Conservation (phyloP, 2,113 vertebrate genomes). For the Odobenus rosmarus region DNA sequence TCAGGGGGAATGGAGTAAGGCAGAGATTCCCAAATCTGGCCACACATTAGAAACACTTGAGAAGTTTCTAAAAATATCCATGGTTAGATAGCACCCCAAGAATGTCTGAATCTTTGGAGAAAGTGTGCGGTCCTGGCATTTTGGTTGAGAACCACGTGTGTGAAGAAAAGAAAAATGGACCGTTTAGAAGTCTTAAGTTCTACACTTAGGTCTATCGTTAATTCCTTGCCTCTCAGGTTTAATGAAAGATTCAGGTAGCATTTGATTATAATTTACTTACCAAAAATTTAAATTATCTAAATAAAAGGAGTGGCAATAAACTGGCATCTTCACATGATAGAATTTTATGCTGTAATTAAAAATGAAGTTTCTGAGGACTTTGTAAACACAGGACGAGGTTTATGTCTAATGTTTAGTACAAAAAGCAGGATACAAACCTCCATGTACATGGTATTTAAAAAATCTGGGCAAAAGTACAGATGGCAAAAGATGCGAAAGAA, state of each 20-base stretch:
- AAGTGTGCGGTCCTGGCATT: neutral
- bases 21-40: neutral
- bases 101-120: neutral
- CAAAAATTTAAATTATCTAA: constrained; percentile 1
- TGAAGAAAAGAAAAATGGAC: constrained; percentile 3
- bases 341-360: constrained; percentile 23
- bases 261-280: neutral
- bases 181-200: neutral
- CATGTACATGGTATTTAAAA: neutral
- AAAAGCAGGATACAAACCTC: neutral
- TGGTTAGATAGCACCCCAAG: neutral
- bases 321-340: neutral
- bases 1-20: neutral
- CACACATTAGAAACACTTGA: neutral
- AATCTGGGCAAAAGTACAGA: neutral
- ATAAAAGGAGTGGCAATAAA: neutral
- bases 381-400: neutral
- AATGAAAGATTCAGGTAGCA: neutral
- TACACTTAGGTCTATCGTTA: neutral
- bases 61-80: neutral
- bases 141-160: neutral
- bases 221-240: neutral
- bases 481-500: neutral
- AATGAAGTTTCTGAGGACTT: neutral
- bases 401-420: neutral